Conservation (phyloP, 1,140 invertebrate genomes). For the Apis florea region DNA sequence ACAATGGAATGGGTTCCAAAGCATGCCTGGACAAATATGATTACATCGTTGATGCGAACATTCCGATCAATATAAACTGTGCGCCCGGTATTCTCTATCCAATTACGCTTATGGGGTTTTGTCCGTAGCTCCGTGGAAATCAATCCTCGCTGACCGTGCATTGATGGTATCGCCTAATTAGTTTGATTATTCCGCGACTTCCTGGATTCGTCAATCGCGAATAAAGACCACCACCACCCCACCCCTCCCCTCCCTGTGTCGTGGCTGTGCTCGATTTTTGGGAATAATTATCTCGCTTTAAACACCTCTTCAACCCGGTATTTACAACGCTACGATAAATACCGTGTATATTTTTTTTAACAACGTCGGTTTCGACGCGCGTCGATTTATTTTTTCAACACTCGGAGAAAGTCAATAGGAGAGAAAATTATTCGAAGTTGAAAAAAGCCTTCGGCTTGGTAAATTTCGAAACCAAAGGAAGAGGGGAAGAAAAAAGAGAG, state of each 20-base stretch:
- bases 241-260: not conserved
- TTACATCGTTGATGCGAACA: slow-evolving; percentile 66
- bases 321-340: not conserved
- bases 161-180: slow-evolving; percentile 62
- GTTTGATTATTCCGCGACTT: slow-evolving; percentile 57
- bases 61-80: slow-evolving; percentile 65
- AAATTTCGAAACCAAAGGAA: too few species aligned
- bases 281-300: not conserved
- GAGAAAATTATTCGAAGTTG: not conserved
- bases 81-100: slow-evolving; percentile 58
- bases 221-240: slow-evolving; percentile 52
- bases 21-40: slow-evolving; percentile 66
- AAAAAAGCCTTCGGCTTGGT: too few species aligned
- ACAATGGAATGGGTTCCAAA: slow-evolving; percentile 58
- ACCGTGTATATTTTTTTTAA: not conserved
- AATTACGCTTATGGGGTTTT: slow-evolving; percentile 60
- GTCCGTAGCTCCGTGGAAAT: slow-evolving; percentile 56
- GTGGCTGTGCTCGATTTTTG: slow-evolving; percentile 23
- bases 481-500: not conserved
- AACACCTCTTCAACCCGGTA: not conserved
- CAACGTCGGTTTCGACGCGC: not conserved
- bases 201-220: slow-evolving; percentile 11
- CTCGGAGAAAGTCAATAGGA: too few species aligned
- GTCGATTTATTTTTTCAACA: not conserved
- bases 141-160: slow-evolving; percentile 57